Percentiles rank a stretch among this genome's conserved stretches.
phyloP scores from a whole-genome alignment of 1,140 invertebrate genomes.

The Cylas formicarius region DNA sequence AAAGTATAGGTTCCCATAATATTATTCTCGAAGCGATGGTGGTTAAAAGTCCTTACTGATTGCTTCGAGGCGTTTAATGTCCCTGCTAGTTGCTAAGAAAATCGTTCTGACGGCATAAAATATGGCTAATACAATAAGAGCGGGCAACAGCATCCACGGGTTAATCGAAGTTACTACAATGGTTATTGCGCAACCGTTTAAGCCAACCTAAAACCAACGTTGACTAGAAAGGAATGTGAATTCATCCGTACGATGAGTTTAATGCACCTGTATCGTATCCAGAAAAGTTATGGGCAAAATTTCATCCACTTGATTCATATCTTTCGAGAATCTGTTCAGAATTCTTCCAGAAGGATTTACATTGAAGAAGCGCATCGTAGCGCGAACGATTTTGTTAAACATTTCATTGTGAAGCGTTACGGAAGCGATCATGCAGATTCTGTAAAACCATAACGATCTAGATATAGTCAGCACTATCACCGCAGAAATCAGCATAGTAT shows the following conservation, averaged over 20 bases:
- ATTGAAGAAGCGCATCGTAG: constrained; percentile 84
- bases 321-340: constrained; percentile 67
- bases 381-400: constrained; percentile 72
- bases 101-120: constrained; percentile 61
- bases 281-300: constrained; percentile 65
- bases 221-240: no score
- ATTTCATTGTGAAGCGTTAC: constrained; percentile 73
- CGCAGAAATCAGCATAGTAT: constrained; percentile 3
- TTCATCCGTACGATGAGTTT: no score
- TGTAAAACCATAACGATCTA: constrained; percentile 67
- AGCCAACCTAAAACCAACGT: no score
- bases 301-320: constrained; percentile 77
- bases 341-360: constrained; percentile 72
- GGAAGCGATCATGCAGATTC: constrained; percentile 72
- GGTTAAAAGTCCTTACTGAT: no score
- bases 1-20: no score
- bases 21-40: no score
- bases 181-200: constrained; percentile 10
- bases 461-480: constrained; percentile 45
- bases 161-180: constrained; percentile 47
- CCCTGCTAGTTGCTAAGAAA: constrained; percentile 71
- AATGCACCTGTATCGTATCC: constrained; percentile 70
- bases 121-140: constrained; percentile 46
- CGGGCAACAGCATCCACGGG: constrained; percentile 65
- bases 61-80: constrained; percentile 75